Conservation (phyloP, 2,797 vertebrate genomes). For the Trichosurus vulpecula region DNA sequence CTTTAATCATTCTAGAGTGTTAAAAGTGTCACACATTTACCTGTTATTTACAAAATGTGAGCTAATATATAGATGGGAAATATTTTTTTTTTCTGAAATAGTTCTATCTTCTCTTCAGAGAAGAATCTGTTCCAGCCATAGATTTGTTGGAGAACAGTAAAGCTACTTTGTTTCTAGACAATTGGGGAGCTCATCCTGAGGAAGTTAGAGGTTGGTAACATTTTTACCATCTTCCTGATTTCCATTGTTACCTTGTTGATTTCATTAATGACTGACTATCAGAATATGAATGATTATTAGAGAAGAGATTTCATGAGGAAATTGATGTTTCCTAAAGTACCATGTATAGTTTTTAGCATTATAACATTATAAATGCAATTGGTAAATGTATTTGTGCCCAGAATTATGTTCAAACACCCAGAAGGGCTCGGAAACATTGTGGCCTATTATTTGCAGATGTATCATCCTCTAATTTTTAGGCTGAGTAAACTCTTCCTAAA, state of each 20-base stretch:
- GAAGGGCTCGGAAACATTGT: constrained; percentile 28
- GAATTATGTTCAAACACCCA: constrained; percentile 1
- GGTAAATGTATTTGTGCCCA: constrained; percentile 10
- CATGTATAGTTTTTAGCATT: background rate
- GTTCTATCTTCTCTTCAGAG: background rate
- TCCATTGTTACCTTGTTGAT: constrained; percentile 2
- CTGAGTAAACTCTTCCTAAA: constrained; percentile 42
- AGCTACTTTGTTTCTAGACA: background rate
- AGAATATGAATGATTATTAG: constrained; percentile 15
- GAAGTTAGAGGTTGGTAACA: background rate
- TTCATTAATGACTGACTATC: constrained; percentile 9
- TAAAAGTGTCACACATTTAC: background rate
- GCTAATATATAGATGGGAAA: background rate
- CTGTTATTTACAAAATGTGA: constrained; percentile 24
- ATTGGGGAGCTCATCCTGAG: background rate
- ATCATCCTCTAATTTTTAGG: constrained; percentile 24
- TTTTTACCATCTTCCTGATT: constrained; percentile 32
- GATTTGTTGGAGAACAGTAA: background rate
- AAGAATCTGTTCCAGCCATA: background rate
- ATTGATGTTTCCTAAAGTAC: background rate
- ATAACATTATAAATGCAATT: constrained; percentile 8
- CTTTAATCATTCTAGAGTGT: background rate
- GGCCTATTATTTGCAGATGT: constrained; percentile 20
- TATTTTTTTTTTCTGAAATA: background rate
- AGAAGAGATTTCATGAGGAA: constrained; percentile 4